Evolutionary conservation across 1,140 invertebrate genomes (phyloP), one percentile per base, ranked within the genome.

Genomic region (Atta colombica): DNA sequence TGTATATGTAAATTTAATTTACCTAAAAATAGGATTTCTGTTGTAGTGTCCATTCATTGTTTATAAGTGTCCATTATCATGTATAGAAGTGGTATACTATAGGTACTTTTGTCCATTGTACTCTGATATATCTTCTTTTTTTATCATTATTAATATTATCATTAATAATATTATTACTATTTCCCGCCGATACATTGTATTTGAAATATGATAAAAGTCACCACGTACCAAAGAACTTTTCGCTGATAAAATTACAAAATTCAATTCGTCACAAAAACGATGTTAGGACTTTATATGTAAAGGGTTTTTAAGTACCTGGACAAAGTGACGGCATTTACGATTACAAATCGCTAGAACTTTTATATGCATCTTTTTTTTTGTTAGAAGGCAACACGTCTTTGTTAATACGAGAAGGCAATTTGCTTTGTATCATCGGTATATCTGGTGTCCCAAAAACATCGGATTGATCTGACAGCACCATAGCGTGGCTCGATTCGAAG

Each of bases 341-440:
- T 93, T 51, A 94, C 87, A 90, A 93, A 90, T 90, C 89, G 91
- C 88, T 92, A 92, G 87, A 93, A 94, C 82, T 92, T 92, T 92
- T 90, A 77, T 92, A 89, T 92, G 87, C 86, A 89, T 87, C 87
- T 88, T 88, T 86, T 92, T 92, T 93, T 93, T 93, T 92, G 86
- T 95, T 94, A 94, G 90, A 95, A 95, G 95, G 95, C 95, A 95
- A 95, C 95, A 92, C 91, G 93, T 94, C 92, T 94, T 95, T 94
- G 93, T 94, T 95, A 94, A 93, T 94, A 93, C 90, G 91, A 94
- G 93, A 95, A 95, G 95, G 95, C 95, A 95, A 94, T 95, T 94
- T 90, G 93, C 91, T 95, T 95, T 95, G 94, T 95, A 95, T 95
- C 94, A 95, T 95, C 93, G 93, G 94, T 95, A 93, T 94, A 92